Percentiles rank a stretch among this genome's conserved stretches.
Evolutionary conservation across 2,797 vertebrate genomes (phyloP).

Genomic region (Fistularia tabacaria): DNA sequence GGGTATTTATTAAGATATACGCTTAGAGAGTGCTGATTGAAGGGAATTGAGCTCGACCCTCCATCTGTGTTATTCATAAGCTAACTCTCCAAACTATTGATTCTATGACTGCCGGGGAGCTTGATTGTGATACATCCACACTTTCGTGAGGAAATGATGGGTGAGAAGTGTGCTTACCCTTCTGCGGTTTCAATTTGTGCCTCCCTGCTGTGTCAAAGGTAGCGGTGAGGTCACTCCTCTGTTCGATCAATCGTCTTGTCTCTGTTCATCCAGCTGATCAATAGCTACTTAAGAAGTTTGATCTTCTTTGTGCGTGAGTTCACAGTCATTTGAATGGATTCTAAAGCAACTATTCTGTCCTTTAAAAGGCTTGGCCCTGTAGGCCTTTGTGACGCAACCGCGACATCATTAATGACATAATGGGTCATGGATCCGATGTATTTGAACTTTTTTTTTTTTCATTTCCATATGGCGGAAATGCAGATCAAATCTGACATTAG

Average conservation of each 20-base stretch:
- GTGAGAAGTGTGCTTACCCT: conserved; percentile 57
- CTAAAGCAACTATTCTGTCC: conserved; percentile 18
- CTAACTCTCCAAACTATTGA: conserved; percentile 46
- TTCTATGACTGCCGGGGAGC: conserved; percentile 37
- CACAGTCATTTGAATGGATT: conserved; percentile 55
- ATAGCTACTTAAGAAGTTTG: conserved; percentile 71
- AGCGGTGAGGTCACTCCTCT: conserved; percentile 48
- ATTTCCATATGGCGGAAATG: conserved; percentile 53
- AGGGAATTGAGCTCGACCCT: conserved; percentile 17
- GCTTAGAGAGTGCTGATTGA: conserved; percentile 47
- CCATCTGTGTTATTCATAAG: conserved; percentile 37
- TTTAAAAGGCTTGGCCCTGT: conserved; percentile 30
- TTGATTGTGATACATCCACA: conserved; percentile 33
- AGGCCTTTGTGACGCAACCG: conserved; percentile 51
- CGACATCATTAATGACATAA: conserved; percentile 53
- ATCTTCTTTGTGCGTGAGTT: conserved; percentile 50
- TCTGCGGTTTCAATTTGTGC: conserved; percentile 57
- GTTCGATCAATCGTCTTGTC: conserved; percentile 45
- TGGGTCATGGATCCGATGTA: conserved; percentile 56
- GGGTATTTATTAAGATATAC: conserved; percentile 37
- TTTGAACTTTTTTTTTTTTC: conserved; percentile 25
- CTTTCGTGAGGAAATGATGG: conserved; percentile 54
- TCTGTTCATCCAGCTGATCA: conserved; percentile 62
- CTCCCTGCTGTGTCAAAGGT: conserved; percentile 58
- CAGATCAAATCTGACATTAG: conserved; percentile 58